These are phyloP conservation scores for Chamaetylas fuelleborni DNA, from an alignment of 2,113 vertebrate species.

Conservation along the genomic window DNA sequence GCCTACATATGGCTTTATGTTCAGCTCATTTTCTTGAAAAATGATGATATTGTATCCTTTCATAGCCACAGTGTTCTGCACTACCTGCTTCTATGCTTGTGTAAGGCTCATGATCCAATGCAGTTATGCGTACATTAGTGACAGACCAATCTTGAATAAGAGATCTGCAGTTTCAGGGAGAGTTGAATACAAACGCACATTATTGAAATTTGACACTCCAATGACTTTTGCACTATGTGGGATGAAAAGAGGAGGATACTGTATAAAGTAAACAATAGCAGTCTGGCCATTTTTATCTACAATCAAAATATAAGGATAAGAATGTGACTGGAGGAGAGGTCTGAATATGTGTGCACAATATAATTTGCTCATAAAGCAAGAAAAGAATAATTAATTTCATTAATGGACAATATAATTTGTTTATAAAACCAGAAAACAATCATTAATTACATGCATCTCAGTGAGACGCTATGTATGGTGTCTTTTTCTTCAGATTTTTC, in stretches of 20 bases:
- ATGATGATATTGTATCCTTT: neutral
- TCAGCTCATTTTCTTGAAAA: neutral
- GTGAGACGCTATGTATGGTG: neutral
- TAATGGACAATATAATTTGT: neutral
- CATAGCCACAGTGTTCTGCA: neutral
- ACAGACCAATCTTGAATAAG: neutral
- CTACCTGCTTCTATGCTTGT: neutral
- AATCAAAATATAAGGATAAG: neutral
- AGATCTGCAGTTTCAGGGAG: neutral
- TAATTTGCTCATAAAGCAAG: neutral
- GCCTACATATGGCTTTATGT: fast-evolving
- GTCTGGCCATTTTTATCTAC: neutral
- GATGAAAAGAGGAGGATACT: neutral
- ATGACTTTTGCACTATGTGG: neutral
- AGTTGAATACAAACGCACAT: neutral
- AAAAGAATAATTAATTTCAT: neutral
- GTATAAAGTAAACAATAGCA: neutral
- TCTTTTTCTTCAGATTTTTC: neutral
- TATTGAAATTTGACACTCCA: neutral
- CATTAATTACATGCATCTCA: neutral
- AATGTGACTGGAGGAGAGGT: neutral
- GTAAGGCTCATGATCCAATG: neutral
- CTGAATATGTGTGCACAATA: neutral
- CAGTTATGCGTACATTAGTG: neutral
- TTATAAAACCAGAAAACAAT: neutral